Conservation (phyloP, 2,113 vertebrate species). For the Notechis scutatus region DNA sequence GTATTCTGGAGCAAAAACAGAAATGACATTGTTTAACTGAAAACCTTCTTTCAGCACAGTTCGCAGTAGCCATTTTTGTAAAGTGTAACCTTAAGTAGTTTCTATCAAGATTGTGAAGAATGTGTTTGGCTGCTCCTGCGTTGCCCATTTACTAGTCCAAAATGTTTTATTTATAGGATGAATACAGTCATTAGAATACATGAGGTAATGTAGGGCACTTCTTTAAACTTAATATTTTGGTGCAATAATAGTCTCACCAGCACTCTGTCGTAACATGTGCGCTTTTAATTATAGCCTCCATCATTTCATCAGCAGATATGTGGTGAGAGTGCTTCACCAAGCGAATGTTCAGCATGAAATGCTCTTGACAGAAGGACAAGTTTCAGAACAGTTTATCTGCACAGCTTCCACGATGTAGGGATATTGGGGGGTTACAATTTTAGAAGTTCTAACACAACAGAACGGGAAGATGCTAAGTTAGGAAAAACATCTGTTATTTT, state of each 20-base stretch:
- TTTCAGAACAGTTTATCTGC: background rate
- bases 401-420: background rate
- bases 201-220: constrained; percentile 50
- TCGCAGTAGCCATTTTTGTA: constrained; percentile 56
- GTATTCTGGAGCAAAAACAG: constrained; percentile 27
- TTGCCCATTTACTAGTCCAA: constrained; percentile 50
- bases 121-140: constrained; percentile 19
- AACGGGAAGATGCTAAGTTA: background rate
- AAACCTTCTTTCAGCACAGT: constrained; percentile 44
- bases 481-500: background rate
- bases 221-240: constrained; percentile 10
- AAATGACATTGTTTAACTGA: constrained; percentile 16
- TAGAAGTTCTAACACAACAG: background rate
- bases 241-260: background rate
- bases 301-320: background rate
- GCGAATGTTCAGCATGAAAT: background rate
- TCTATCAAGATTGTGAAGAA: constrained; percentile 44
- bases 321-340: background rate
- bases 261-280: background rate
- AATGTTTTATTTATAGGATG: constrained; percentile 59
- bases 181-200: constrained; percentile 59
- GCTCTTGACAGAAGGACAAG: background rate
- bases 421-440: background rate
- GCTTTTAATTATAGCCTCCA: background rate
- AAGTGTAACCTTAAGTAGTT: constrained; percentile 5